Evolutionary conservation across 2,113 vertebrate species (phyloP).

Genomic region (Monopterus albus): DNA sequence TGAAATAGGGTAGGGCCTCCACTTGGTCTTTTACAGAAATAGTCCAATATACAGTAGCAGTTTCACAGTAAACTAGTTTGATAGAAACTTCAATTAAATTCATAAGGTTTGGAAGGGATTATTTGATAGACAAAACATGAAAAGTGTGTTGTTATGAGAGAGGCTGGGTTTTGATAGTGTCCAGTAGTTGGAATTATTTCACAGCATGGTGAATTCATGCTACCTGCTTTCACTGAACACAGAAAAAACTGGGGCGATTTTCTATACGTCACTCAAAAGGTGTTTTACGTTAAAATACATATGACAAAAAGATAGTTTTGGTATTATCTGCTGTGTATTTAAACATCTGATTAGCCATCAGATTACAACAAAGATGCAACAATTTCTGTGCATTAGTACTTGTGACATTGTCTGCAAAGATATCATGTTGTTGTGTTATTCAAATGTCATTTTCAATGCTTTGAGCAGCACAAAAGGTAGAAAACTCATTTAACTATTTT

Average conservation of each 20-base stretch:
- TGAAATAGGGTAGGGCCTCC: constrained; percentile 14
- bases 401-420: neutral
- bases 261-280: too few relatives aligned
- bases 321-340: too few relatives aligned
- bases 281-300: too few relatives aligned
- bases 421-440: neutral
- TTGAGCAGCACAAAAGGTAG: neutral
- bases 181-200: constrained; percentile 30
- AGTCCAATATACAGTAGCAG: neutral
- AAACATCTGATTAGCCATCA: too few relatives aligned
- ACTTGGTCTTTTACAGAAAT: constrained; percentile 3
- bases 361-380: neutral
- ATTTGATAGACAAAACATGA: constrained; percentile 5
- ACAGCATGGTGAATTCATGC: constrained; percentile 10
- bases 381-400: neutral
- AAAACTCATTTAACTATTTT: neutral
- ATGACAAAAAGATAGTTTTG: too few relatives aligned
- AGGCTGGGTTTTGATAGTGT: too few relatives aligned
- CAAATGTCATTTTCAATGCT: neutral
- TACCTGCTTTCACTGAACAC: too few relatives aligned
- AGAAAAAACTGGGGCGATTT: too few relatives aligned
- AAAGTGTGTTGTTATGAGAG: too few relatives aligned
- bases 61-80: neutral
- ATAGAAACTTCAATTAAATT: neutral
- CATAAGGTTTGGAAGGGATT: neutral